These are phyloP conservation scores for Idris sp. DNA, from an alignment of 1,140 invertebrate genomes.

Conservation along the genomic window DNA sequence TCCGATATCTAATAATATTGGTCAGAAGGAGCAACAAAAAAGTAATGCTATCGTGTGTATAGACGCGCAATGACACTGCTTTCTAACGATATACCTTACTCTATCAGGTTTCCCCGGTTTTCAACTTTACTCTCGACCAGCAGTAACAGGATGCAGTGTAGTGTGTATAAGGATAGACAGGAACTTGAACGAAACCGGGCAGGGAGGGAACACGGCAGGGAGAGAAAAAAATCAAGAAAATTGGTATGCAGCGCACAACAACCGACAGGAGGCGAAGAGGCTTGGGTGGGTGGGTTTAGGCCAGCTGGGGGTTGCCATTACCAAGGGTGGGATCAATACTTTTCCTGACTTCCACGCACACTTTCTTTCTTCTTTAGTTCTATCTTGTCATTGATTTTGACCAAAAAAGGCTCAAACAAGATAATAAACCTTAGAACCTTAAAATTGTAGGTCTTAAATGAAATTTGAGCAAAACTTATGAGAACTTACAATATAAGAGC, in stretches of 20 bases:
- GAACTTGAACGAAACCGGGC: constrained; percentile 61
- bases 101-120: constrained; percentile 62
- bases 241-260: constrained; percentile 79
- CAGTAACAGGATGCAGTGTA: constrained; percentile 57
- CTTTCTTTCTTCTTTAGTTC: constrained; percentile 62
- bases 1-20: constrained; percentile 38
- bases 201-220: constrained; percentile 43
- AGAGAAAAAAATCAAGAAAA: constrained; percentile 77
- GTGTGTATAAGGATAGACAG: constrained; percentile 68
- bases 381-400: constrained; percentile 55
- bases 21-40: constrained; percentile 38
- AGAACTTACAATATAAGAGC: no score
- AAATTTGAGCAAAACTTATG: no score
- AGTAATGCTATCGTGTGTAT: constrained; percentile 35
- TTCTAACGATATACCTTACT: constrained; percentile 63
- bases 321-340: constrained; percentile 77
- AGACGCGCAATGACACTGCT: constrained; percentile 54
- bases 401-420: constrained; percentile 35
- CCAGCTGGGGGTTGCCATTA: constrained; percentile 73
- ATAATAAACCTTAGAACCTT: no score
- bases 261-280: constrained; percentile 70
- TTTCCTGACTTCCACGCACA: constrained; percentile 70
- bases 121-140: constrained; percentile 60
- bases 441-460: no score
- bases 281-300: constrained; percentile 68